Evolutionary conservation across 2,797 vertebrate genomes (phyloP).

Genomic region (Halcyon chelicuti): DNA sequence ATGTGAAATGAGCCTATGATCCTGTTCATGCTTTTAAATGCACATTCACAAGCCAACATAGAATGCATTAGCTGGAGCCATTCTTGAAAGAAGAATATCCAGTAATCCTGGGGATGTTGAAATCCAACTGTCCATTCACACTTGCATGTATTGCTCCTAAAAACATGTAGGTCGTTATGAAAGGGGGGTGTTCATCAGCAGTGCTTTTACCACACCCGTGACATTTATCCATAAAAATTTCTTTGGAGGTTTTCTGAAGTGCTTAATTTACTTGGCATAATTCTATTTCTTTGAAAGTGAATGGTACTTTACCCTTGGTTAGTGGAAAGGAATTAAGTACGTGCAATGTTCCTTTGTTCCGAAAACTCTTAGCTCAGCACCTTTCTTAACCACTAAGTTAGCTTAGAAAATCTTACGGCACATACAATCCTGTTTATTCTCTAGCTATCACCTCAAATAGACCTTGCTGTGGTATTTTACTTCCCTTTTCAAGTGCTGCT

Average conservation of each 20-base stretch:
- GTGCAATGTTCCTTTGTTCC: constrained; percentile 26
- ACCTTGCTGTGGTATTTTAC: neutral
- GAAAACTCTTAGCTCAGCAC: constrained; percentile 41
- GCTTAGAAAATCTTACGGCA: neutral
- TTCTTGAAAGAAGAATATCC: neutral
- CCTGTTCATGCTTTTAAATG: neutral
- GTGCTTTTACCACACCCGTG: neutral
- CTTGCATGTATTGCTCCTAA: neutral
- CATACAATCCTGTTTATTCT: constrained; percentile 4
- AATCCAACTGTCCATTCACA: neutral
- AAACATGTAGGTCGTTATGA: neutral
- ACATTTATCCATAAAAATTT: neutral
- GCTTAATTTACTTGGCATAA: constrained; percentile 3
- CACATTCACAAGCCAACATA: neutral
- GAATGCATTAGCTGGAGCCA: neutral
- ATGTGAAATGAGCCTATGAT: neutral
- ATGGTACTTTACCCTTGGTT: neutral
- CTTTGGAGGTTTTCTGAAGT: constrained; percentile 8
- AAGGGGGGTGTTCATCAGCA: neutral
- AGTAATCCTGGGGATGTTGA: neutral
- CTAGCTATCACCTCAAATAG: constrained; percentile 24
- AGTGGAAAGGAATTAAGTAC: constrained; percentile 25
- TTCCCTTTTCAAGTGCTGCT: neutral
- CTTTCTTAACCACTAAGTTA: constrained; percentile 36
- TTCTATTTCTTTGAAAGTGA: neutral